Evolutionary conservation across 2,113 vertebrate species (phyloP).

Genomic region (Rhea americana): DNA sequence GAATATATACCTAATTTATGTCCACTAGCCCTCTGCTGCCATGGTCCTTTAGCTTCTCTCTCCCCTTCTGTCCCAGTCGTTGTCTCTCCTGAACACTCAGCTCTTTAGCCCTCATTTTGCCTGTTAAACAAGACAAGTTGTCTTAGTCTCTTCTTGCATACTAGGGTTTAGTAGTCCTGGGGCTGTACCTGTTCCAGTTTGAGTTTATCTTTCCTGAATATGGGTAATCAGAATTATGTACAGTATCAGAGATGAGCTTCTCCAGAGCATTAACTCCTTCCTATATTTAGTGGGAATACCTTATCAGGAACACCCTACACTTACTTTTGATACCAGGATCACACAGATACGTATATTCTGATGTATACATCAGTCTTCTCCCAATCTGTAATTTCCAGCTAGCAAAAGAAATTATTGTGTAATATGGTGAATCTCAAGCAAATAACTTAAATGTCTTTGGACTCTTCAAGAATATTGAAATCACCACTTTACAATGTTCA

Average conservation of each 20-base stretch:
- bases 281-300: background rate
- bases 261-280: background rate
- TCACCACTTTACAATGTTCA: background rate
- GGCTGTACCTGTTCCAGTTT: background rate
- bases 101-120: background rate
- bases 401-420: background rate
- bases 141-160: background rate
- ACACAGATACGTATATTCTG: background rate
- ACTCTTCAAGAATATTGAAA: background rate
- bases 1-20: fast-evolving
- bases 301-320: background rate
- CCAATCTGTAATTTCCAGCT: background rate
- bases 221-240: background rate
- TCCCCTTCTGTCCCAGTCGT: background rate
- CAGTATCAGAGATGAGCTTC: background rate
- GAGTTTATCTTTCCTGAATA: background rate
- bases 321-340: background rate
- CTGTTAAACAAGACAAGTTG: background rate
- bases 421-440: background rate
- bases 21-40: background rate
- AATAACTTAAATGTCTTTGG: background rate
- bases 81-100: background rate
- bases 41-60: background rate
- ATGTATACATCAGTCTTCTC: background rate
- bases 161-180: background rate